Evolutionary conservation across 2,797 vertebrate species (phyloP), one percentile per base, ranked within the genome.

Genomic region (Eremophila alpestris): DNA sequence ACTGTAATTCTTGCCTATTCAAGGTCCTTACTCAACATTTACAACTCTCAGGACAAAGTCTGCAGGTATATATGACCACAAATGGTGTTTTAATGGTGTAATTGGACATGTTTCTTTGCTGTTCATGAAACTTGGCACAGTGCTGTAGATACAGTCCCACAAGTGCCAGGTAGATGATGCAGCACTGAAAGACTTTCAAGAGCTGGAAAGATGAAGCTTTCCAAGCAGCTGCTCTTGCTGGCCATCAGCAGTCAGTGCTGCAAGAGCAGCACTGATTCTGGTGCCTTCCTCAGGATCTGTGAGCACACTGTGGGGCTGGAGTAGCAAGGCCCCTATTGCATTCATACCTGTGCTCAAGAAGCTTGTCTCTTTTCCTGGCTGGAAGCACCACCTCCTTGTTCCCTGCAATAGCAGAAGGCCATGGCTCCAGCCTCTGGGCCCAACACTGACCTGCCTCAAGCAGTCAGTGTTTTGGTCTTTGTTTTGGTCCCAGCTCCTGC

Each of bases 181-280:
- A 81, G n/a, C 2, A 0, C 45, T 74, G 75, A 41, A 77, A 68
- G 54, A 23, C 26, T 81, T 60, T 21, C 10, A 68, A 43, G 74
- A 69, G 43, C 41, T 83, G 46, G 32, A 82, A 68, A 70, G 71
- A 58, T 41, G 3, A 75, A 70, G 40, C 24, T 84, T 83, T 68
- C 36, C 67, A 73, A 40, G 30, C 43, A 78, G 41, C 24, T 60
- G 45, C 19, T 6, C 48, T 67, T 59, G 23, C 49, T 79, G 43
- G 38, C 48, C 41, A 32, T 41, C 2, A 0, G 29, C 4, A 2
- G 45, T 60, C 32, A 49, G 34, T 68, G 85, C 40, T 0, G 2
- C 20, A 29, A 70, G 22, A 59, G 29, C 60, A 59, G 9, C 2
- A 1, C 20, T 58, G 58, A 34, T 43, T 36, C n/a, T 59, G 34